These are phyloP conservation scores for Sthenelais limicola DNA, from an alignment of 2,888 invertebrate genomes.

Conservation along the genomic window DNA sequence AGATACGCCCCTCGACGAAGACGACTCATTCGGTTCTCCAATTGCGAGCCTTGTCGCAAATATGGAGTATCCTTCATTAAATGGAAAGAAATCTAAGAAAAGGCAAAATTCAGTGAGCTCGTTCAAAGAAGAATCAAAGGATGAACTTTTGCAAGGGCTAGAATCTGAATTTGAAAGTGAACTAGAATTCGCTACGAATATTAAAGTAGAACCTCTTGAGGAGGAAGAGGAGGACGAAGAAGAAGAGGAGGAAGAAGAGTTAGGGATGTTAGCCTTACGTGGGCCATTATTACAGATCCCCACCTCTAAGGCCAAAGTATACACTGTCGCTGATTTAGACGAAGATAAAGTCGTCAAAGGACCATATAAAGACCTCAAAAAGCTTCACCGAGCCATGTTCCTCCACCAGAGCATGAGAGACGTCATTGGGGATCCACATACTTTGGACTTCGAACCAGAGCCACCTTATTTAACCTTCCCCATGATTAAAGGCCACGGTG, in stretches of 20 bases:
- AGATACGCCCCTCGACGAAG: too few species aligned
- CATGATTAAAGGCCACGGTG: conserved; percentile 10
- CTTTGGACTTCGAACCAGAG: conserved; percentile 22
- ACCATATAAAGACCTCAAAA: conserved; percentile 20
- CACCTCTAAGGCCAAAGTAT: conserved; percentile 41
- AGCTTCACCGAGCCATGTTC: conserved; percentile 27
- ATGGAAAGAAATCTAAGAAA: too few species aligned
- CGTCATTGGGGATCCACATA: conserved; percentile 40
- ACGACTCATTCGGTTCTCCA: too few species aligned
- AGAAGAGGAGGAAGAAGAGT: conserved; percentile 4
- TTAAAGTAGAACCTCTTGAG: background rate
- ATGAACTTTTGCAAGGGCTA: too few species aligned
- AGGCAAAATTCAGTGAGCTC: too few species aligned
- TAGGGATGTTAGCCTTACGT: background rate
- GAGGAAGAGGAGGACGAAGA: conserved; percentile 13
- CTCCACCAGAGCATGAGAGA: conserved; percentile 39
- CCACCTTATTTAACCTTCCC: conserved; percentile 38
- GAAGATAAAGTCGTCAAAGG: conserved; percentile 42
- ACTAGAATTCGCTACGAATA: too few species aligned
- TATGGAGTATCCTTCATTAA: too few species aligned
- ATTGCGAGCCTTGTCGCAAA: too few species aligned
- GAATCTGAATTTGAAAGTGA: conserved; percentile 8
- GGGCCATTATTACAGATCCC: conserved; percentile 46
- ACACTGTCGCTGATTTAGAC: conserved; percentile 34
- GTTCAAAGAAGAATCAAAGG: too few species aligned